Evolutionary conservation across 2,113 vertebrate species (phyloP).

Genomic region (Pitta sordida): DNA sequence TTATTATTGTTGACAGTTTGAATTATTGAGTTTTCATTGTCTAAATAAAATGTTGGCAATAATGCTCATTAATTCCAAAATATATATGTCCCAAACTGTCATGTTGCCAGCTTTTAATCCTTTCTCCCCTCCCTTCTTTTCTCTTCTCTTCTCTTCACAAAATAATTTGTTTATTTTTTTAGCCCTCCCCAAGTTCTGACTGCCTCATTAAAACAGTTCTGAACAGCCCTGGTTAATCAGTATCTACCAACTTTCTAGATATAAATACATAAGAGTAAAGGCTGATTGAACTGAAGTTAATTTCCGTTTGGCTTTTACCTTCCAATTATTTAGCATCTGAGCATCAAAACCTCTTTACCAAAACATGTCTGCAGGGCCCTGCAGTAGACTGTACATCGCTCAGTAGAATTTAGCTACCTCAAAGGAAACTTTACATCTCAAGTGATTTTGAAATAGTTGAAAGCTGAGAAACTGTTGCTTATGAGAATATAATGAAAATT

Average conservation of each 20-base stretch:
- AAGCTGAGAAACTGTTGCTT: background rate
- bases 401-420: background rate
- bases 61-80: conserved; percentile 8
- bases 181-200: background rate
- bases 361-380: background rate
- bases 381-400: background rate
- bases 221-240: conserved; percentile 6
- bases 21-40: background rate
- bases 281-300: conserved; percentile 1
- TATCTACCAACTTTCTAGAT: background rate
- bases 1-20: background rate
- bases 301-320: conserved; percentile 47
- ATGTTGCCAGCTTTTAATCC: background rate
- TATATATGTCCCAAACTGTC: background rate
- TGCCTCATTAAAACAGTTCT: background rate
- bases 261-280: background rate
- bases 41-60: background rate
- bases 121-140: background rate
- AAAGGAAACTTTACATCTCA: background rate
- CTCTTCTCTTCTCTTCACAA: background rate
- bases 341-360: background rate
- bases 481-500: background rate
- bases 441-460: conserved; percentile 17
- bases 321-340: conserved; percentile 35
- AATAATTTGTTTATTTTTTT: conserved; percentile 21